Base-by-base conservation (phyloP, 1,140 invertebrate species). In the Sarcophaga peregrina region DNA sequence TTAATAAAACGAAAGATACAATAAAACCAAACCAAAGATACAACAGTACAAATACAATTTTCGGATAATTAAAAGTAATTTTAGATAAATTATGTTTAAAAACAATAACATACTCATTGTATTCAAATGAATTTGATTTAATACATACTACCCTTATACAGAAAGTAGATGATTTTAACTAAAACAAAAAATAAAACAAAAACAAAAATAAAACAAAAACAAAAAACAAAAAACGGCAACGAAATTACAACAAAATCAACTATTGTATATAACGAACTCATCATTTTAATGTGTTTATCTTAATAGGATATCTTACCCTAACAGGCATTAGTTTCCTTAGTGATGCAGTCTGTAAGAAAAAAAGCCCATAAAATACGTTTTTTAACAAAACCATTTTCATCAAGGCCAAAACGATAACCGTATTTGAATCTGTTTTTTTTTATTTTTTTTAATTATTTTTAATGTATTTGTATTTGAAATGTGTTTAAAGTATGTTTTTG, bases 271-370 rank as follows among this genome's bases (percentile, higher is more conserved):
- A 83, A 73, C 68, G 54, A 81, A 68, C 50, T 81, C 62, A 46
- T 62, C 58, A 83, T 54, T 52, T 83, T 68, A 20, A 52, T 74
- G n/a, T 62, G 54, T 37, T 80, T n/a, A 46, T 73, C n/a, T 76
- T 76, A 17, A n/a, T 54, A 13, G 74, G 81, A 82, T 84, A 82
- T 82, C 88, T 89, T 89, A 89, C 88, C 88, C 88, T 89, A 86
- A 89, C 88, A 87, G 87, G 88, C 87, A 89, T 87, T 84, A 89
- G 84, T 84, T 87, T 86, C 87, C 86, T 86, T 85, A 89, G 78
- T 52, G 83, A 87, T 84, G 86, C 85, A 83, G 85, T 85, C 88
- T 89, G 88, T 86, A 89, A 89, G 74, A 85, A 84, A 50, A 88
- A 84, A 86, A 84, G 87, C 74, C 83, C 74, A 82, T 84, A 82